Evolutionary conservation across 2,888 invertebrate species (phyloP).

Genomic region (Cosmia pyralina): DNA sequence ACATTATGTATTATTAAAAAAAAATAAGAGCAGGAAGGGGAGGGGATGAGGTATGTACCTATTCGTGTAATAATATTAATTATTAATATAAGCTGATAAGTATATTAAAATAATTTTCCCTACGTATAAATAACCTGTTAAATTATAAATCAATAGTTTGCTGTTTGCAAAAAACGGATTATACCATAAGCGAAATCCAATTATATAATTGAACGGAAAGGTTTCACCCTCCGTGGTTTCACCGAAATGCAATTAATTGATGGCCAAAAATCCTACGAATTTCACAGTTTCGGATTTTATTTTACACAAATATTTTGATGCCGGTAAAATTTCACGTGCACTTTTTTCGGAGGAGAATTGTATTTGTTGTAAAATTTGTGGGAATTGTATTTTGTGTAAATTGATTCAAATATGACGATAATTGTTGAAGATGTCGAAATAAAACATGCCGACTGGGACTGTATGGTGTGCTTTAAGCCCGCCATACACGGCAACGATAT

Average conservation of each 20-base stretch:
- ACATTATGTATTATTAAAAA: no score
- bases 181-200: not conserved
- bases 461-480: no score
- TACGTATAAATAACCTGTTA: not conserved
- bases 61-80: not conserved
- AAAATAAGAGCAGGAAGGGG: no score
- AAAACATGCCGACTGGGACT: no score
- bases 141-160: not conserved
- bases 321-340: not conserved
- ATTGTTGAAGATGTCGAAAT: no score
- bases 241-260: not conserved
- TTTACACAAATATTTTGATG: slow-evolving; percentile 1
- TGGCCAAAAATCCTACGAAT: not conserved
- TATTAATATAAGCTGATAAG: not conserved
- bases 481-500: no score
- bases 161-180: not conserved
- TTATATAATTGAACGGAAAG: not conserved
- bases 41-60: no score
- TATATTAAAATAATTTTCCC: not conserved
- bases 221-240: not conserved
- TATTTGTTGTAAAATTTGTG: no score
- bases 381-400: no score
- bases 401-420: no score
- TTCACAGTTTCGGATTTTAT: not conserved
- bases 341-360: not conserved